Evolutionary conservation across 2,797 vertebrate species (phyloP).

Genomic region (Todus mexicanus): DNA sequence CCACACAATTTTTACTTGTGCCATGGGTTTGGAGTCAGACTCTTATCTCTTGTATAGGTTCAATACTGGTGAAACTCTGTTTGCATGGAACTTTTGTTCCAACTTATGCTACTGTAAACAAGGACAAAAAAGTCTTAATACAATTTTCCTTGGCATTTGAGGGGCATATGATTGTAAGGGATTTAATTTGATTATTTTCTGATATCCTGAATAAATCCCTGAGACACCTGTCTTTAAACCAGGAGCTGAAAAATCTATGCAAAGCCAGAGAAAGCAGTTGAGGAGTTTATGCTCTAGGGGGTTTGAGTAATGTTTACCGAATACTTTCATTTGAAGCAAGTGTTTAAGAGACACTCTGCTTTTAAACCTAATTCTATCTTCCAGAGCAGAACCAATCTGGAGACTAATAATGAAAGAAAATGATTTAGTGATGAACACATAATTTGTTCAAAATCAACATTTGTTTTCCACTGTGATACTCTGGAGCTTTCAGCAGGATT

Average conservation of each 20-base stretch:
- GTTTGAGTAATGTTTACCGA: constrained; percentile 33
- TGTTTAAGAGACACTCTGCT: constrained; percentile 17
- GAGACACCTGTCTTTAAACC: constrained; percentile 9
- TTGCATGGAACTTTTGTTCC: not conserved
- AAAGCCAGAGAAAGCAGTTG: constrained; percentile 3
- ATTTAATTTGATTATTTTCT: constrained; percentile 33
- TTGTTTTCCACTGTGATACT: constrained; percentile 51
- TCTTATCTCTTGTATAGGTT: not conserved
- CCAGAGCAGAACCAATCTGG: constrained; percentile 58
- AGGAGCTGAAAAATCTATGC: constrained; percentile 24
- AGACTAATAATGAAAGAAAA: constrained; percentile 56
- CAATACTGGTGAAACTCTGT: not conserved
- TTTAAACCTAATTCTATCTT: constrained; percentile 46
- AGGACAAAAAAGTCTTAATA: not conserved
- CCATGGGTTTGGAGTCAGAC: not conserved
- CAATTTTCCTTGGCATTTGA: not conserved
- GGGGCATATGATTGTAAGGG: not conserved
- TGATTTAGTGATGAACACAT: constrained; percentile 52
- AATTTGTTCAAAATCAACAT: constrained; percentile 55
- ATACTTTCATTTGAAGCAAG: constrained; percentile 36
- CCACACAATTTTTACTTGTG: too few relatives aligned
- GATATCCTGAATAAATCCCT: constrained; percentile 8
- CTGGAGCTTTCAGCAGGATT: constrained; percentile 35
- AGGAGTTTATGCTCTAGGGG: constrained; percentile 21
- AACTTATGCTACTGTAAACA: not conserved